Evolutionary conservation across 1,140 invertebrate species (phyloP), one percentile per base, ranked within the genome.

Genomic region (Tyrophagus putrescentiae): DNA sequence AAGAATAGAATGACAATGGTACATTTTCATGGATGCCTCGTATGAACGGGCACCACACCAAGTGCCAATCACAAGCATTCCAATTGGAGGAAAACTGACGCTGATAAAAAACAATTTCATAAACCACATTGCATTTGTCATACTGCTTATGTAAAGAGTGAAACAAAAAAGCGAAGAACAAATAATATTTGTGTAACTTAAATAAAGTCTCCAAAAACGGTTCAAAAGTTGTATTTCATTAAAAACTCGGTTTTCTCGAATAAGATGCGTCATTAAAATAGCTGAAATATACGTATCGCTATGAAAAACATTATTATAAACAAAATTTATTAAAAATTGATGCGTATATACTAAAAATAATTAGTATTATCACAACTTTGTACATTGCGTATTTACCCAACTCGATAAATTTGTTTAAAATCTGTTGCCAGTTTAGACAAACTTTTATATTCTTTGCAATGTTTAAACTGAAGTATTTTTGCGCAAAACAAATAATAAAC

Each of bases 91-190:
- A 7, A 6, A 48, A 48, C 45, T 7, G 9, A 48, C 45, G 45
- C 7, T 48, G 7, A 48, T 48, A 29, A 48, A 48, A 29, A 48
- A 48, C 31, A 48, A 21, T 48, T 48, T 48, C 7, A 48, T 48
- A 18, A 48, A 48, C 45, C 45, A 48, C 9, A 48, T 29, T 6
- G 45, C 45, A 48, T 48, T 6, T 13, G 45, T 48, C 45, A 48
- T 48, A 9, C 13, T 18, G 31, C 45, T 48, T 21, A 48, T 48
- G 18, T 9, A 48, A 29, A 48, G 7, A 6, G 45, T 48, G 18
- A 25, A 48, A 18, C 45, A 48, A 21, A 48, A 48, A 25, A 48
- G 7, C 13, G 45, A 7, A 9, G 7, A 6, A 48, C 45, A 48
- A 9, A 48, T 48, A 21, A 48, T 13, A 7, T 48, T 48, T 9